Evolutionary conservation across 1,140 invertebrate species (phyloP).

Genomic region (Oscheius sp.): DNA sequence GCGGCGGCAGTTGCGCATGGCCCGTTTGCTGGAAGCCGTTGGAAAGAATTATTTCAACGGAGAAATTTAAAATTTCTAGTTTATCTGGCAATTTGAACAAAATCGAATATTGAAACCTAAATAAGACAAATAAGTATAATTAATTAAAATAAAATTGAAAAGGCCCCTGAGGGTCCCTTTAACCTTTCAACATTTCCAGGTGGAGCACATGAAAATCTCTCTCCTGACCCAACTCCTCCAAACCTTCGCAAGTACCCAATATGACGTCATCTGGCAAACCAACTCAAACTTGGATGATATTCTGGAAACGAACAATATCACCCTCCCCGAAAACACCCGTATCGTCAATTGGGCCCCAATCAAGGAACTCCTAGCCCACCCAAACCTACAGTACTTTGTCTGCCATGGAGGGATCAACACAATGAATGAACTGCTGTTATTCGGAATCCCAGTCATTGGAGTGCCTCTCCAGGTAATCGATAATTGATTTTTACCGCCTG

Average conservation of each 20-base stretch:
- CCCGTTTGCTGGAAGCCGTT: no score
- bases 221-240: conserved; percentile 44
- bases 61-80: no score
- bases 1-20: no score
- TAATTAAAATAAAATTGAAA: no score
- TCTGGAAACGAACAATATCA: conserved; percentile 14
- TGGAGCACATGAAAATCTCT: conserved; percentile 47
- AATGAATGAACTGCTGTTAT: conserved; percentile 52
- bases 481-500: neutral
- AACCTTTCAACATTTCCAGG: no score
- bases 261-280: conserved; percentile 52
- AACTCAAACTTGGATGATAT: conserved; percentile 39
- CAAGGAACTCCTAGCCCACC: conserved; percentile 54
- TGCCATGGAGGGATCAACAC: conserved; percentile 57
- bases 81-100: no score
- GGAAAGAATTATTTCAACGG: no score
- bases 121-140: no score
- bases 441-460: conserved; percentile 55
- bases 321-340: conserved; percentile 45
- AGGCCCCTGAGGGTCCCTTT: no score
- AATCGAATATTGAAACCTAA: no score
- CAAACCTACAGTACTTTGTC: conserved; percentile 48
- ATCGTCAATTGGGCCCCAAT: conserved; percentile 52
- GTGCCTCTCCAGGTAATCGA: conserved; percentile 44
- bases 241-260: conserved; percentile 33